A percentile compares a stretch with the other conserved stretches of the same genome.
Evolutionary conservation across 2,113 vertebrate species (phyloP).

Genomic region (Ursus arctos): DNA sequence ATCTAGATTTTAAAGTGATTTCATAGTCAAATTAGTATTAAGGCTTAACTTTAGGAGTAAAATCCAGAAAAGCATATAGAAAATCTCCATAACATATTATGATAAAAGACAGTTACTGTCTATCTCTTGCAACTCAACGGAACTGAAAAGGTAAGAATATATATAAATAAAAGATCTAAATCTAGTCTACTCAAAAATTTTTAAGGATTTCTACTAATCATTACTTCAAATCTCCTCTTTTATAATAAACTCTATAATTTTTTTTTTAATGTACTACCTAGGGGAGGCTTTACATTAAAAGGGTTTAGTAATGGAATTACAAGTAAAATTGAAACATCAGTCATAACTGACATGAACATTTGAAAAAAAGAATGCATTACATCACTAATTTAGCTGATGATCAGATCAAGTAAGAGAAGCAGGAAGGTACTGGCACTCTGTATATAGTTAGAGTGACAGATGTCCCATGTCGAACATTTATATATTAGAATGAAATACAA

Average conservation of each 20-base stretch:
- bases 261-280: background rate
- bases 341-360: background rate
- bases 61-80: background rate
- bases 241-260: background rate
- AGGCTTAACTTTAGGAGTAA: background rate
- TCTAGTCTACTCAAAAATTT: background rate
- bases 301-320: background rate
- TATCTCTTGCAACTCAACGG: background rate
- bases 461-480: background rate
- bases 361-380: background rate
- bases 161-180: background rate
- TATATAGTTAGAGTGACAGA: background rate
- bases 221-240: background rate
- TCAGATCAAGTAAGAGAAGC: background rate
- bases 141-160: background rate
- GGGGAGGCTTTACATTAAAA: background rate
- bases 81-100: background rate
- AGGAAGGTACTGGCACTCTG: background rate
- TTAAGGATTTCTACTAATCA: background rate
- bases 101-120: background rate
- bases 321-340: background rate
- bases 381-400: background rate
- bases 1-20: background rate
- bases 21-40: conserved; percentile 5
- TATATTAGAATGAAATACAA: background rate